These are phyloP conservation scores for Hyles lineata DNA, from an alignment of 2,888 invertebrate genomes.

Conservation along the genomic window DNA sequence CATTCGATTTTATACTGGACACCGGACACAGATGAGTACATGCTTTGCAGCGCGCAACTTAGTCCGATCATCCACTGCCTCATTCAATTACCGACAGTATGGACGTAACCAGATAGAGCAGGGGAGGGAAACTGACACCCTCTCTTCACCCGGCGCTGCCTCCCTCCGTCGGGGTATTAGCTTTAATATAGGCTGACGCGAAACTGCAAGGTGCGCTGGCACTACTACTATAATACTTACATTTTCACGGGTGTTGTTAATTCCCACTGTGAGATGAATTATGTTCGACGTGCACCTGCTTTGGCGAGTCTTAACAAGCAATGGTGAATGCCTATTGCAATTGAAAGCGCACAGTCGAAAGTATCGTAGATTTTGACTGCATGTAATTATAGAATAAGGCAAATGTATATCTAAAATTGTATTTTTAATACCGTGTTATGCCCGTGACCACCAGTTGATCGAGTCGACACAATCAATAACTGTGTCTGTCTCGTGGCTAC, in stretches of 20 bases:
- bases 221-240: background rate
- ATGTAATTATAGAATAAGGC: no score
- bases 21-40: background rate
- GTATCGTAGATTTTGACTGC: no score
- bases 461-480: conserved; percentile 3
- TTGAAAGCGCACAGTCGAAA: no score
- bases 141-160: background rate
- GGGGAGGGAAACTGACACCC: conserved; percentile 1
- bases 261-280: no score
- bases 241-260: background rate
- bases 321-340: no score
- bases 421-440: no score
- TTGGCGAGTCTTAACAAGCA: no score
- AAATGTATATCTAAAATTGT: no score
- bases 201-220: background rate
- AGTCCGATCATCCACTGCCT: conserved; percentile 11
- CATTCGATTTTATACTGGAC: background rate
- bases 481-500: background rate
- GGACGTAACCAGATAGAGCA: conserved; percentile 1
- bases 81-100: conserved; percentile 20
- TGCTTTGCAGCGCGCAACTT: background rate
- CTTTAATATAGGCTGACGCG: background rate
- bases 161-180: background rate
- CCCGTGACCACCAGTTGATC: background rate
- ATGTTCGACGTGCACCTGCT: no score